A percentile compares a stretch with the other conserved stretches of the same genome.
Conservation (phyloP, 2,888 invertebrate species). For the Argynnis bischoffii region DNA sequence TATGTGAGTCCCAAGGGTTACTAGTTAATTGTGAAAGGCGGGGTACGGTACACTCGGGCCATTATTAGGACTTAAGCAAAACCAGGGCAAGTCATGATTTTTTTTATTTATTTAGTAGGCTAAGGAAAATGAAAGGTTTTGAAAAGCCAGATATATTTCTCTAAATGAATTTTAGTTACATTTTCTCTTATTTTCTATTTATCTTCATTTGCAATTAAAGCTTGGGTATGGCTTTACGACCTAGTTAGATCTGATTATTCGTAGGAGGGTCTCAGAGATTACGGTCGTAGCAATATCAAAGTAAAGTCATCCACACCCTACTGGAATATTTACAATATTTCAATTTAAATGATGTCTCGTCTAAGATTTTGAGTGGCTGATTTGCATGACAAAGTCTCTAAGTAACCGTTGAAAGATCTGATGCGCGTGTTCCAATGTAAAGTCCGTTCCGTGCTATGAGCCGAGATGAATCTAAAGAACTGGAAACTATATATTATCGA, state of each 20-base stretch:
- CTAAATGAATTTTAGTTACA: not conserved
- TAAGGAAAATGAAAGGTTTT: not conserved
- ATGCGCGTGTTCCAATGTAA: conserved; percentile 39
- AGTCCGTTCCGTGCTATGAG: conserved; percentile 30
- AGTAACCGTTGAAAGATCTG: conserved; percentile 66
- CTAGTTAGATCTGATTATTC: conserved; percentile 30
- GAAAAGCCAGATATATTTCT: conserved; percentile 1
- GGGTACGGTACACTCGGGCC: too few species aligned
- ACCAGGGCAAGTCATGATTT: too few species aligned
- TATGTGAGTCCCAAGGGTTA: too few species aligned
- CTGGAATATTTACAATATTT: conserved; percentile 72
- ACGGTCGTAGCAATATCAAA: conserved; percentile 36
- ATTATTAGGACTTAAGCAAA: too few species aligned
- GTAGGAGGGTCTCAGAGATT: conserved; percentile 23
- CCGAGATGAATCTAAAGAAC: conserved; percentile 39
- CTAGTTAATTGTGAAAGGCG: too few species aligned
- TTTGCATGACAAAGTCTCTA: conserved; percentile 76
- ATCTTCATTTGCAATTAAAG: conserved; percentile 13
- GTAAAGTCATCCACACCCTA: conserved; percentile 39
- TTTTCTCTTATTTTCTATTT: conserved; percentile 21
- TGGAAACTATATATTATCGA: conserved; percentile 43
- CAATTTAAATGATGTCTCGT: conserved; percentile 61
- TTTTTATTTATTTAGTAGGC: not conserved
- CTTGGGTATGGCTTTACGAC: conserved; percentile 17
- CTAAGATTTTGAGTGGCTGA: conserved; percentile 64